Conservation (phyloP, 1,140 invertebrate species). For the Drosophila athabasca region DNA sequence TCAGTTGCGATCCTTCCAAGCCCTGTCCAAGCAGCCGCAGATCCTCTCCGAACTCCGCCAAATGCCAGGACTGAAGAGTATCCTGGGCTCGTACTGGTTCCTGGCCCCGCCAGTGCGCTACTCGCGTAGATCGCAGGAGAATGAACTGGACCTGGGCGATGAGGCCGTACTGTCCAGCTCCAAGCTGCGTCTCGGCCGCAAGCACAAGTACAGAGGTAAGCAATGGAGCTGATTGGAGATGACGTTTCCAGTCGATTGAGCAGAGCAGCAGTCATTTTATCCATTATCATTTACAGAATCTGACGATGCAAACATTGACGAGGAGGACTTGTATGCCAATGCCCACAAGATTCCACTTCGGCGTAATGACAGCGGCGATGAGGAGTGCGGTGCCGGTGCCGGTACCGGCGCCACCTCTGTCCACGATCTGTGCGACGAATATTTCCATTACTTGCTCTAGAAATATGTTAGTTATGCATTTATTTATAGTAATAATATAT, state of each 20-base stretch:
- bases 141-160: conserved; percentile 69
- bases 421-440: conserved; percentile 76
- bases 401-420: conserved; percentile 26
- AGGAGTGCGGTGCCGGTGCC: conserved; percentile 31
- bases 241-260: background rate
- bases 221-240: background rate
- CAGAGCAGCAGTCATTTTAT: no score
- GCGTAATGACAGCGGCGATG: conserved; percentile 58
- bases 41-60: conserved; percentile 63
- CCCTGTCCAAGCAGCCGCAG: conserved; percentile 59
- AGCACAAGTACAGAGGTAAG: conserved; percentile 77
- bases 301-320: conserved; percentile 66
- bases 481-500: background rate
- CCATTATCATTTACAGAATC: conserved; percentile 26
- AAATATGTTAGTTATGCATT: conserved; percentile 1
- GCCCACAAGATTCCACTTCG: conserved; percentile 75
- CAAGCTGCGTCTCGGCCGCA: conserved; percentile 55
- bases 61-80: conserved; percentile 72
- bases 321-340: conserved; percentile 76
- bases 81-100: conserved; percentile 76
- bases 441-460: conserved; percentile 73
- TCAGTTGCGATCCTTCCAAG: conserved; percentile 71
- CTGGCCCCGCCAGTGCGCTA: conserved; percentile 68
- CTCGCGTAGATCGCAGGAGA: conserved; percentile 50
- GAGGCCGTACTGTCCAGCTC: conserved; percentile 73